phyloP scores from a whole-genome alignment of 2,797 vertebrate species.

The Erpetoichthys calabaricus region DNA sequence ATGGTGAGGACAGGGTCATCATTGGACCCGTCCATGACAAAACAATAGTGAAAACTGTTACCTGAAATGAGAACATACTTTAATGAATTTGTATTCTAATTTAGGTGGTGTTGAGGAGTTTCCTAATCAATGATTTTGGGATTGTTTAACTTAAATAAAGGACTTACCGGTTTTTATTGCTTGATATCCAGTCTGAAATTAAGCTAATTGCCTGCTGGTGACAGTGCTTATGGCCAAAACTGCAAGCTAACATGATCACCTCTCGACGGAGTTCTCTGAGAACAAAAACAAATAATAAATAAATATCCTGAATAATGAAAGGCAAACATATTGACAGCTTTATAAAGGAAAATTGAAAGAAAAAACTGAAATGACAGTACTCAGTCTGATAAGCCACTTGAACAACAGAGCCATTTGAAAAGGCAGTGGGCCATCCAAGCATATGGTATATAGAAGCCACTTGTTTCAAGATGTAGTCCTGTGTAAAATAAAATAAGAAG shows the following conservation, averaged over 20 bases:
- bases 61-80: too few relatives aligned
- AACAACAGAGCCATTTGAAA: conserved; percentile 65
- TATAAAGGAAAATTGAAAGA: conserved; percentile 7
- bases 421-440: conserved; percentile 76
- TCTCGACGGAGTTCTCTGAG: conserved; percentile 79
- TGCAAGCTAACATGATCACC: conserved; percentile 91
- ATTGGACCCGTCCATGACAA: too few relatives aligned
- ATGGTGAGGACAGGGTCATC: too few relatives aligned
- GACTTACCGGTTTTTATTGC: conserved; percentile 84
- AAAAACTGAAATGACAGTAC: conserved; percentile 36
- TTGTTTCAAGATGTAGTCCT: conserved; percentile 92
- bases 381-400: conserved; percentile 82
- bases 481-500: conserved; percentile 10
- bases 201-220: conserved; percentile 82
- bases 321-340: conserved; percentile 9
- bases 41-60: too few relatives aligned
- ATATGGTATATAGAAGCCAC: conserved; percentile 82
- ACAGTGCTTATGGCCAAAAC: conserved; percentile 91
- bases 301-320: conserved; percentile 3
- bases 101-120: too few relatives aligned
- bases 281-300: conserved; percentile 12
- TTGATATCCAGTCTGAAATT: conserved; percentile 96
- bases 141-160: too few relatives aligned
- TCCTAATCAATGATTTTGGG: too few relatives aligned
- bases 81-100: too few relatives aligned